phyloP scores from a whole-genome alignment of 2,797 vertebrate species.

The Pangasius djambal region DNA sequence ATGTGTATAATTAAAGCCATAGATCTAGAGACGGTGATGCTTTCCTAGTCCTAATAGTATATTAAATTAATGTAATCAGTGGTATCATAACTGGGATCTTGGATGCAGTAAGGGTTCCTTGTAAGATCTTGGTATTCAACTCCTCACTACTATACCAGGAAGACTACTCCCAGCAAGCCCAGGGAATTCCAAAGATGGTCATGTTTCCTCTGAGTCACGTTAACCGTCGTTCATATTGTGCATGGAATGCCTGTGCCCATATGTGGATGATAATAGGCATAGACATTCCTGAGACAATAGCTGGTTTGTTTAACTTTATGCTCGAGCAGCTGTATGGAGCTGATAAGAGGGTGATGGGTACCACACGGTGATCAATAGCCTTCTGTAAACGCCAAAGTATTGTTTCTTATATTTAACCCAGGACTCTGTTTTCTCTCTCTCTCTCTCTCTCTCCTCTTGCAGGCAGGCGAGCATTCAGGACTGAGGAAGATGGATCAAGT shows the following conservation, averaged over 20 bases:
- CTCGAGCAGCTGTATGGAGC: background rate
- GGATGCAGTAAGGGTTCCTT: background rate
- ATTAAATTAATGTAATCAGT: background rate
- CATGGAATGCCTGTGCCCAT: background rate
- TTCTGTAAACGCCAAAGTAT: background rate
- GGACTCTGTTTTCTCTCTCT: background rate
- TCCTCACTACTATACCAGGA: conserved; percentile 20
- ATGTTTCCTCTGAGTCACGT: conserved; percentile 36
- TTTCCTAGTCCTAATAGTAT: background rate
- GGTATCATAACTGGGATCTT: background rate
- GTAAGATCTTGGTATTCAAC: background rate
- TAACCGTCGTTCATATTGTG: conserved; percentile 12
- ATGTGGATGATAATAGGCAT: background rate
- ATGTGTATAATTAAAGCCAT: background rate
- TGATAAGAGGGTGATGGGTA: background rate
- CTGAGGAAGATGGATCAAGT: background rate
- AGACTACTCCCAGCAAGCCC: conserved; percentile 6
- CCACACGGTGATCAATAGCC: background rate
- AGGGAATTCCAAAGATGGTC: conserved; percentile 36
- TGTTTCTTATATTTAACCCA: background rate
- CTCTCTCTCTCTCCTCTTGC: conserved; percentile 18
- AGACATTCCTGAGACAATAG: background rate
- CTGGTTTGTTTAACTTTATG: conserved; percentile 1
- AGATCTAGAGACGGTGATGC: background rate
- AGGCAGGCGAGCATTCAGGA: conserved; percentile 31